Conservation (phyloP, 1,140 invertebrate species). For the Phocides pigmalion region DNA sequence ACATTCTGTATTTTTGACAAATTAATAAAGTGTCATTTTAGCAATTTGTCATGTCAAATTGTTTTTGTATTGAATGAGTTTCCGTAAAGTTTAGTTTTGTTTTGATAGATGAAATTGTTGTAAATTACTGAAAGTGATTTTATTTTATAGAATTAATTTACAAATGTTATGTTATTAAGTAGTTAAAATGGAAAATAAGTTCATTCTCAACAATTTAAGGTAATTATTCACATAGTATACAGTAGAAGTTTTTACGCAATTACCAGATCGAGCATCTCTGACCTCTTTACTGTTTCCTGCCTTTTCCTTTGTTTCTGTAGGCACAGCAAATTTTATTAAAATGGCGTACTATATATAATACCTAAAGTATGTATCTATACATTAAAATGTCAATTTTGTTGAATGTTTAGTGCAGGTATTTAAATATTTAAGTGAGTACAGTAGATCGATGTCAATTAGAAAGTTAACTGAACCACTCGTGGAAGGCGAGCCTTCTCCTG, state of each 20-base stretch:
- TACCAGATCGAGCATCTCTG: slow-evolving; percentile 42
- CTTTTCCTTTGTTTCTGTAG: slow-evolving; percentile 16
- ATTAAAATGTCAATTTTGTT: no score
- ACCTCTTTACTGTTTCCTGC: slow-evolving; percentile 41
- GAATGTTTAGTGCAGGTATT: no score
- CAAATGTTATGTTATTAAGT: slow-evolving; percentile 8
- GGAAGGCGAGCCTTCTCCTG: slow-evolving; percentile 2
- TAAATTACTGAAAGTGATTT: background rate
- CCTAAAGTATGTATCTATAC: no score
- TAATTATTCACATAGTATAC: slow-evolving; percentile 44
- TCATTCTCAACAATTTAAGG: slow-evolving; percentile 68
- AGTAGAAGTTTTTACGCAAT: slow-evolving; percentile 21
- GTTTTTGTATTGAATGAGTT: no score
- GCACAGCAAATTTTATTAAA: background rate
- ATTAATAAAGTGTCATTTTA: no score
- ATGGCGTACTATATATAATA: background rate
- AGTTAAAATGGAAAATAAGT: slow-evolving; percentile 64
- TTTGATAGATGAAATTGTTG: background rate
- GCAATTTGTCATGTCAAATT: no score
- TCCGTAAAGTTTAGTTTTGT: background rate
- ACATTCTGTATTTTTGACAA: no score
- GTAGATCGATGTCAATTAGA: slow-evolving; percentile 1
- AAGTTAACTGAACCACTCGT: slow-evolving; percentile 9
- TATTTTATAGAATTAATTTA: slow-evolving; percentile 1
- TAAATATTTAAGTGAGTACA: background rate